Base-by-base conservation (phyloP, 2,113 vertebrate genomes). In the Cyprinus carpio region DNA sequence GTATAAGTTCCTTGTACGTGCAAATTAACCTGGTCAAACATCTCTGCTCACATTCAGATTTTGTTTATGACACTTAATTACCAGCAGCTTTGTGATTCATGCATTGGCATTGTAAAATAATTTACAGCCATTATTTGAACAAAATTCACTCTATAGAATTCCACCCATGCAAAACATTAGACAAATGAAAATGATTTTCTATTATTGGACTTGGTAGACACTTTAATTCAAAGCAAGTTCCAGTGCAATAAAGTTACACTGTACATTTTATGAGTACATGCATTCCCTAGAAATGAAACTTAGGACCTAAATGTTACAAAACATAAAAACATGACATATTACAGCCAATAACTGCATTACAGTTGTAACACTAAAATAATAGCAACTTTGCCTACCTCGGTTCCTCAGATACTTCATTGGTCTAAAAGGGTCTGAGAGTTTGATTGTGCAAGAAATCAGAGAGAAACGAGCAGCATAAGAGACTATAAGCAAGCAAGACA, bases 361-460 rank as follows among this genome's bases (percentile, higher is more conserved):
- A 64, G 16, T 62, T 25, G 56, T 40, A 3, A 37, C 54, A 62
- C 56, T 27, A 4, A 80, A 80, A 27, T 23, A 80, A 27, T 4
- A 79, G 37, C 6, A 60, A 27, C 37, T 29, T 81, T 65, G n/a
- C 79, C n/a, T 81, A 69, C 79, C 79, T 81, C 6, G 4, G 11
- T 37, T 60, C 20, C 54, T n/a, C 54, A 40, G 31, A 69, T n/a
- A 20, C 40, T 29, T 51, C 60, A 81, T 25, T 43, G 78, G 13
- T 80, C 37, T n/a, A 27, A 34, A 16, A 25, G 0, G 3, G 34
- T 64, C 77, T 81, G 62, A 43, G 58, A 69, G 4, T 49, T 49
- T 51, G 62, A 65, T 27, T 65, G 62, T 67, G 25, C 16, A 51
- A 13, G 0, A n/a, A 31, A 81, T 27, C 20, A 51, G 62, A 65